Base-by-base conservation (phyloP, 2,797 vertebrate species). In the Micrastur ruficollis region DNA sequence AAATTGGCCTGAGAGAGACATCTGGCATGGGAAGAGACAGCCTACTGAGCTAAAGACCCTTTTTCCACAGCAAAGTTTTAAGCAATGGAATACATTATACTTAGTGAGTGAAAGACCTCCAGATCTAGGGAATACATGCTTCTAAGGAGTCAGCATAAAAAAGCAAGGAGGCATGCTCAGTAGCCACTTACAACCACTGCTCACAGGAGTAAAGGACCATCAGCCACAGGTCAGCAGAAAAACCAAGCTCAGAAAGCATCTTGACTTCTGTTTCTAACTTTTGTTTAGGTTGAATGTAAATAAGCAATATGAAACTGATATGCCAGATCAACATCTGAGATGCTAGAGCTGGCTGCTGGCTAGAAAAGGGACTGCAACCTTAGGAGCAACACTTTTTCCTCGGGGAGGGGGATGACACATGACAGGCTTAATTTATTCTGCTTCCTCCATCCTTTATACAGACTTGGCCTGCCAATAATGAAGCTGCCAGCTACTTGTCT, bases 401-500 rank as follows among this genome's bases (percentile, higher is more conserved):
- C 12, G 10, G 8, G 2, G 36, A 8, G 6, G 11, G 7, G 2
- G 2, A n/a, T n/a, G n/a, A n/a, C n/a, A 81, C 26, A 66, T 0
- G 4, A 38, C 5, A 65, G 38, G 23, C 36, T 67, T 74, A 31
- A 88, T 61, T 90, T 83, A 65, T 83, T 86, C 61, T 86, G 23
- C 44, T 74, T 73, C 29, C 36, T 88, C 40, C 44, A 36, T 26
- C 26, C 53, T 78, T 81, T 67, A 70, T 6, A 53, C 29, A 82
- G 65, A 44, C 29, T 40, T 53, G 50, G 23, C 42, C 36, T 56
- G 34, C 32, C 47, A 46, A 23, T 38, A 91, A 67, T 6, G 19
- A 86, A 90, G 46, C 31, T 56, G 47, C 36, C 22, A 85, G 34
- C 13, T 26, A 49, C 19, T 2, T 53, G 32, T 44, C 63, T 71